Conservation (phyloP, 2,888 invertebrate genomes). For the Pammene aurita region DNA sequence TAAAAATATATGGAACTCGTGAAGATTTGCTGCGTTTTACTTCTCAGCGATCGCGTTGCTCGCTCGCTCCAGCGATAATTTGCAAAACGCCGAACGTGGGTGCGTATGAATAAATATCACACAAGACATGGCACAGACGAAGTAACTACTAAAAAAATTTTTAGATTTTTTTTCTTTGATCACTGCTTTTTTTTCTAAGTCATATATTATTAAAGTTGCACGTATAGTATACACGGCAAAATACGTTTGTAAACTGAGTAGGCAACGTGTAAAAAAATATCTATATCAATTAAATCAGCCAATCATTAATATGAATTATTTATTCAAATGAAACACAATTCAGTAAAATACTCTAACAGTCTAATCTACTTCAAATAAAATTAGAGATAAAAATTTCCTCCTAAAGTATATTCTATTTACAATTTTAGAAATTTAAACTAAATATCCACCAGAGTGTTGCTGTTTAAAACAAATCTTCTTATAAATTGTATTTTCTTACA, state of each 20-base stretch:
- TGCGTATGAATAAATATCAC: constrained; percentile 23
- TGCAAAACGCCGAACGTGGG: constrained; percentile 14
- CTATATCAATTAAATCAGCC: too few relatives aligned
- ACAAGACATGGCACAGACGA: not conserved
- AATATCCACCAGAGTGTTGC: not conserved
- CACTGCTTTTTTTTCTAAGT: too few relatives aligned
- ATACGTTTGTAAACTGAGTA: too few relatives aligned
- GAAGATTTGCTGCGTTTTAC: not conserved
- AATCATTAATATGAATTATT: too few relatives aligned
- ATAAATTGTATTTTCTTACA: constrained; percentile 1
- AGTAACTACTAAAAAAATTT: not conserved
- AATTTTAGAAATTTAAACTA: not conserved
- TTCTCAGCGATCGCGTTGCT: not conserved
- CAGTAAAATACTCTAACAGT: too few relatives aligned
- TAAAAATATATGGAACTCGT: not conserved
- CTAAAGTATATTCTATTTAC: too few relatives aligned
- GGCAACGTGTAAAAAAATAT: too few relatives aligned
- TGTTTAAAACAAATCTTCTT: not conserved
- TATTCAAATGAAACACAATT: too few relatives aligned
- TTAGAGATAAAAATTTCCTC: too few relatives aligned
- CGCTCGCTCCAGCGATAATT: constrained; percentile 9
- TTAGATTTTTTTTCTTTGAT: not conserved
- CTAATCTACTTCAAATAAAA: too few relatives aligned
- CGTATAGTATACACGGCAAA: too few relatives aligned
- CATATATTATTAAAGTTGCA: too few relatives aligned